Percentiles rank a stretch among this genome's conserved stretches.
Conservation (phyloP, 2,888 invertebrate species). For the Drosophila macrospina region DNA sequence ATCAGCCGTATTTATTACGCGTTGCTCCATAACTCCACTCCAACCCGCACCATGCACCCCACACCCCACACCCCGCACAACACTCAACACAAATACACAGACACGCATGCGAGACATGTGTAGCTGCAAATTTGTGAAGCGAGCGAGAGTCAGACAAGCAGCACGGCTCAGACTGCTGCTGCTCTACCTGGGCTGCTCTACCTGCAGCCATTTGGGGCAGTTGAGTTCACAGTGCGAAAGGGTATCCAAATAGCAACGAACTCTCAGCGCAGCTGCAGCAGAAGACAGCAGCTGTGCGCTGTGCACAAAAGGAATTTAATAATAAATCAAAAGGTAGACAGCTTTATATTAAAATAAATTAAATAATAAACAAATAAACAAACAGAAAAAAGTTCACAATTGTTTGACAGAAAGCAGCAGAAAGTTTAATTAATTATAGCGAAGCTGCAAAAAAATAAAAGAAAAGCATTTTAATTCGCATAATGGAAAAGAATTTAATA, state of each 20-base stretch:
- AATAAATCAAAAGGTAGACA: not conserved
- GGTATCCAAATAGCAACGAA: conserved; percentile 25
- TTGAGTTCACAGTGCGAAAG: conserved; percentile 16
- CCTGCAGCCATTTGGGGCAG: conserved; percentile 12
- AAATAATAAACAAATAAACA: no score
- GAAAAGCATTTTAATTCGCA: no score
- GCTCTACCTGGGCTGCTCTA: conserved; percentile 11
- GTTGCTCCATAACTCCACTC: conserved; percentile 40
- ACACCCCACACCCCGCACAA: not conserved
- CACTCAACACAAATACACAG: conserved; percentile 6
- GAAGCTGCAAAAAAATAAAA: no score
- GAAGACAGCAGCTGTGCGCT: no score
- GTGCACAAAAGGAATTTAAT: no score
- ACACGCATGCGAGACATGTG: conserved; percentile 48
- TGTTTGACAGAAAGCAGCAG: no score
- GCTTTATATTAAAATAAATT: not conserved
- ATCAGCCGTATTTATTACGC: conserved; percentile 65
- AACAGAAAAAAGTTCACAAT: no score
- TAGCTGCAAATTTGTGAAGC: conserved; percentile 45
- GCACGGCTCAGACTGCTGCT: conserved; percentile 8
- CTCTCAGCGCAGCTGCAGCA: conserved; percentile 1
- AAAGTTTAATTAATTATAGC: no score
- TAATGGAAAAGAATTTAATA: no score
- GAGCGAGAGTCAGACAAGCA: conserved; percentile 2
- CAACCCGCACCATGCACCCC: no score